Evolutionary conservation across 2,888 invertebrate genomes (phyloP), one percentile per base, ranked within the genome.

Genomic region (Acanthosoma haemorrhoidale): DNA sequence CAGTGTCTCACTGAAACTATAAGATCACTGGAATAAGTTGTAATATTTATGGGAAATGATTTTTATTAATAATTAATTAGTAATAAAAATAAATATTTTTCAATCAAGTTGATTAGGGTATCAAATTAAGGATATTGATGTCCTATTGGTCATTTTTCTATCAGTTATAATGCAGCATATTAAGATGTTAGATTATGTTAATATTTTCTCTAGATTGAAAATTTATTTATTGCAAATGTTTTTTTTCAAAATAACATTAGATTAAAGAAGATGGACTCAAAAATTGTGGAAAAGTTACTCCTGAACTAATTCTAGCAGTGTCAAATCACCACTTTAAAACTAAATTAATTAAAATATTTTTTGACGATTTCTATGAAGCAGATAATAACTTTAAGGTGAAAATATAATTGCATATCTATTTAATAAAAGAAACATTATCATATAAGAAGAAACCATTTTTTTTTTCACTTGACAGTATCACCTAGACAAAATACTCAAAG

Each of bases 311-410:
- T 32, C 18, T 43, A 11, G 16, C 67, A 29, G 34, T 67, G 11
- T 29, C 25, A 4, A 64, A 57, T 31, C 21, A 43, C 9, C 31
- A 67, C n/a, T 43, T 67, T 3, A 51, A 31, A 21, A 1, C 67
- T 6, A 67, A 67, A 38, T 21, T 67, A 15, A 34, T 39, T 15
- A 57, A 39, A 21, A 43, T 69, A 3, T 15, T 69, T 4, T 61
- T 69, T 15, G 69, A 69, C 41, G 60, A 61, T 29, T 41, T 61
- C 2, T 61, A 69, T 58, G n/a, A 21, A 31, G 32, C 31, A 31
- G 32, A 69, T 61, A 21, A 31, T 32, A 69, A 69, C 11, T 69
- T 69, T 16, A 59, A 41, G 36, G 69, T 69, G n/a, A n/a, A 61
- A 32, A 21, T 41, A 41, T 13, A 16, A 32, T 3, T 34, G 11